Evolutionary conservation across 2,888 invertebrate species (phyloP).

Genomic region (Cybosia mesomella): DNA sequence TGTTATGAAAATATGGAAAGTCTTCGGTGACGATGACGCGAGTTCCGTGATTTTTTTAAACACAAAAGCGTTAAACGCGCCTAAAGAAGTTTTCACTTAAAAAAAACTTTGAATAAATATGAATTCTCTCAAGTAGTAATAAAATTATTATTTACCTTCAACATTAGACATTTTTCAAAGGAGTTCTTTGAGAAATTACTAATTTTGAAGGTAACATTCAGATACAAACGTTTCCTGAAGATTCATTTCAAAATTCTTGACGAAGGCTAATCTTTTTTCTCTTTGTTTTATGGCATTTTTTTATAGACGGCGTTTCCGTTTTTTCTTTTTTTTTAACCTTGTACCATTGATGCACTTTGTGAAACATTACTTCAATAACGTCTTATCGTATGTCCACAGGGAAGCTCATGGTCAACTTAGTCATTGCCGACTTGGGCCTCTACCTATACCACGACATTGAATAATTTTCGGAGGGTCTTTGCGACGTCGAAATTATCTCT

Average conservation of each 20-base stretch:
- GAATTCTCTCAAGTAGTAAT: background rate
- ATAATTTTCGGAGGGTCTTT: conserved; percentile 10
- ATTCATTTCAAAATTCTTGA: background rate
- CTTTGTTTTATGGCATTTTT: background rate
- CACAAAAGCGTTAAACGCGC: too few relatives aligned
- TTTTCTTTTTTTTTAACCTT: background rate
- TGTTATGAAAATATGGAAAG: too few relatives aligned
- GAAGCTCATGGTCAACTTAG: conserved; percentile 1
- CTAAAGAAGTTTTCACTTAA: background rate
- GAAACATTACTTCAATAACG: background rate
- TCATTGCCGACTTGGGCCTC: background rate
- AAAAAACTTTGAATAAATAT: background rate
- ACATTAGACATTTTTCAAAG: background rate
- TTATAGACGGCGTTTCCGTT: background rate
- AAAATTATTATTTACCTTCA: background rate
- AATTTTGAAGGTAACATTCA: too few relatives aligned
- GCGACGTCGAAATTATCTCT: conserved; percentile 9
- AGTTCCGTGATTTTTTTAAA: too few relatives aligned
- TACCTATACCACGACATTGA: conserved; percentile 15
- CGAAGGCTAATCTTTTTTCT: too few relatives aligned
- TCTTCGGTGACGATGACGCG: too few relatives aligned
- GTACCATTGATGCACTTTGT: background rate
- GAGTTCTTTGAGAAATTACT: too few relatives aligned
- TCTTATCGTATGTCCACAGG: background rate
- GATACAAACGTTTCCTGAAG: background rate